Percentiles rank a stretch among this genome's conserved stretches.
Conservation (phyloP, 2,113 vertebrate genomes). For the Isurus oxyrinchus region DNA sequence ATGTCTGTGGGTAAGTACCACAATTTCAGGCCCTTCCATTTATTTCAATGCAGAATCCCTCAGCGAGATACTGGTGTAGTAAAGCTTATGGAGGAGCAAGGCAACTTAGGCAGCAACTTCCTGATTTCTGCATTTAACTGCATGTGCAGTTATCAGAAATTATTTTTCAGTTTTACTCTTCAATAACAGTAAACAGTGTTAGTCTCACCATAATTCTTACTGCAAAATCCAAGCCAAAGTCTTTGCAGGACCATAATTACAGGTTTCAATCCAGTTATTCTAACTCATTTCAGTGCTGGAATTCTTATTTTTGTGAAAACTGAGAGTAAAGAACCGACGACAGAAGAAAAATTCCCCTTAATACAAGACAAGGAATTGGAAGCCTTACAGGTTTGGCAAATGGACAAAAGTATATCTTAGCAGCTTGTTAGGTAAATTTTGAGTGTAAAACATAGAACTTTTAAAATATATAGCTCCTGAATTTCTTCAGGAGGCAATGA, state of each 20-base stretch:
- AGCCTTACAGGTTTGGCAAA: constrained; percentile 11
- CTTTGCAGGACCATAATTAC: background rate
- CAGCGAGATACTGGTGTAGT: background rate
- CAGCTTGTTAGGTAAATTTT: background rate
- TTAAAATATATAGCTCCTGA: background rate
- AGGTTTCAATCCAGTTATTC: background rate
- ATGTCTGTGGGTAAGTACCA: background rate
- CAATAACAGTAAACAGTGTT: background rate
- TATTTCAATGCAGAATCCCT: background rate
- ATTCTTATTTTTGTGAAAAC: constrained; percentile 36
- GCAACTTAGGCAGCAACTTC: background rate
- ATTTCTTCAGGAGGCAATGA: background rate
- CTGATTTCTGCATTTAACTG: background rate
- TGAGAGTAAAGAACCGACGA: background rate
- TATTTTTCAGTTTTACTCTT: background rate
- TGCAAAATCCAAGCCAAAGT: background rate
- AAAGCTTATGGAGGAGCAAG: background rate
- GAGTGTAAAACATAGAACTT: background rate
- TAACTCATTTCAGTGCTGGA: constrained; percentile 28
- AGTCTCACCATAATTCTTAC: background rate
- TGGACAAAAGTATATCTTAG: background rate
- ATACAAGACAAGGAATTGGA: constrained; percentile 17
- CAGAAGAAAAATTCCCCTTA: constrained; percentile 13
- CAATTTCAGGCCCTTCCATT: background rate
- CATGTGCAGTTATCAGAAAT: background rate